Evolutionary conservation across 2,113 vertebrate species (phyloP).

Genomic region (Ciconia maguari): DNA sequence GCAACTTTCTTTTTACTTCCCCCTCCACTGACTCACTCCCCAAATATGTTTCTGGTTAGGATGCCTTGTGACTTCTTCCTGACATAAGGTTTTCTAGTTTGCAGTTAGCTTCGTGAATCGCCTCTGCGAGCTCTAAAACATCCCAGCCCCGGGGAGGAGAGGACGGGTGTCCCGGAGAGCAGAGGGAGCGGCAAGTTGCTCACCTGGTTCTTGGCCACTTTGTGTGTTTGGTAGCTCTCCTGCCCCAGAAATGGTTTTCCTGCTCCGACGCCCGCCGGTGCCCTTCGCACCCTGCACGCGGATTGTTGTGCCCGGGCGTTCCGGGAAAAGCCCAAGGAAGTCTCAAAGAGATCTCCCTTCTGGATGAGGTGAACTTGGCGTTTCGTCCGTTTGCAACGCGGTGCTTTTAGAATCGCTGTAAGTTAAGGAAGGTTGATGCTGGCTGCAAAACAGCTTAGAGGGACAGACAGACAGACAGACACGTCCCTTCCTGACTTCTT

Average conservation of each 20-base stretch:
- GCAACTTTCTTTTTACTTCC: constrained; percentile 38
- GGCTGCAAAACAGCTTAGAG: not conserved
- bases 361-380: not conserved
- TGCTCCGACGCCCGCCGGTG: rapidly evolving
- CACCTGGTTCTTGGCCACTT: not conserved
- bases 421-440: not conserved
- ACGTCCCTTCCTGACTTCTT: not conserved
- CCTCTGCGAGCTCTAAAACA: not conserved
- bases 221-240: not conserved
- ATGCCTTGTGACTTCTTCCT: constrained; percentile 29
- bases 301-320: not conserved
- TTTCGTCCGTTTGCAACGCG: not conserved
- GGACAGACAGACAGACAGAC: not conserved
- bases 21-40: constrained; percentile 61
- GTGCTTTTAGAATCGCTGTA: not conserved
- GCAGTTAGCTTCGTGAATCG: not conserved
- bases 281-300: rapidly evolving
- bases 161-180: not conserved
- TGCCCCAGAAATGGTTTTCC: not conserved
- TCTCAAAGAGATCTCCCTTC: not conserved
- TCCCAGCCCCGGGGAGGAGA: not conserved
- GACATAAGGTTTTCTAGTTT: constrained; percentile 57
- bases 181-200: not conserved
- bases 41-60: constrained; percentile 61
- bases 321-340: not conserved